These are phyloP conservation scores for Lasioglossum marginatum DNA, from an alignment of 2,888 invertebrate species.

Conservation along the genomic window DNA sequence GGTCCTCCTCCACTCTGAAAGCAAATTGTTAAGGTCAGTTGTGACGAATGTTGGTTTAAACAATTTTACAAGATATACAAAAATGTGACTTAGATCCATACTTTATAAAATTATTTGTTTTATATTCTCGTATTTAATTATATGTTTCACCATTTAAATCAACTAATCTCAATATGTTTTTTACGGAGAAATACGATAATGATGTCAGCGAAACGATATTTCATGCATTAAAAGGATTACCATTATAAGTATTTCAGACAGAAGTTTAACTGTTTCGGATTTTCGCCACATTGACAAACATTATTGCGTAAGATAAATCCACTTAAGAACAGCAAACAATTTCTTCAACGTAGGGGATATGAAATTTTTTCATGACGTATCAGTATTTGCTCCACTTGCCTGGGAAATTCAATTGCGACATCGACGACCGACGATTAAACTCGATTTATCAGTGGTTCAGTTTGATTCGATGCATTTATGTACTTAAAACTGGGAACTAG, in stretches of 20 bases:
- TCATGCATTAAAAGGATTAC: background rate
- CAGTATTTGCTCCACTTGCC: background rate
- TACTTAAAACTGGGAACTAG: background rate
- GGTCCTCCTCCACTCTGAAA: conserved; percentile 49
- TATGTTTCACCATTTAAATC: background rate
- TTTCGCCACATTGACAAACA: background rate
- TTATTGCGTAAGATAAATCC: background rate
- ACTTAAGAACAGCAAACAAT: background rate
- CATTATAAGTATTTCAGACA: background rate
- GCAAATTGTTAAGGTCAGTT: background rate
- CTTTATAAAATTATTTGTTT: background rate
- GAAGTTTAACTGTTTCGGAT: background rate
- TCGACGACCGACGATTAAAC: background rate
- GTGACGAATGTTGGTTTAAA: background rate
- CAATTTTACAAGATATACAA: background rate
- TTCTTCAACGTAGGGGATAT: conserved; percentile 10
- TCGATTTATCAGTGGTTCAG: background rate
- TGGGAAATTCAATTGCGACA: background rate
- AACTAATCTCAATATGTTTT: background rate
- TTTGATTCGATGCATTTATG: background rate
- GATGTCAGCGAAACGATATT: background rate
- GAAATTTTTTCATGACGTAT: background rate
- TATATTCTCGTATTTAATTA: background rate
- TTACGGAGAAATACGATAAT: background rate
- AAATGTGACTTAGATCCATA: background rate